phyloP scores from a whole-genome alignment of 1,140 invertebrate genomes.

The Pseudomyrmex gracilis region DNA sequence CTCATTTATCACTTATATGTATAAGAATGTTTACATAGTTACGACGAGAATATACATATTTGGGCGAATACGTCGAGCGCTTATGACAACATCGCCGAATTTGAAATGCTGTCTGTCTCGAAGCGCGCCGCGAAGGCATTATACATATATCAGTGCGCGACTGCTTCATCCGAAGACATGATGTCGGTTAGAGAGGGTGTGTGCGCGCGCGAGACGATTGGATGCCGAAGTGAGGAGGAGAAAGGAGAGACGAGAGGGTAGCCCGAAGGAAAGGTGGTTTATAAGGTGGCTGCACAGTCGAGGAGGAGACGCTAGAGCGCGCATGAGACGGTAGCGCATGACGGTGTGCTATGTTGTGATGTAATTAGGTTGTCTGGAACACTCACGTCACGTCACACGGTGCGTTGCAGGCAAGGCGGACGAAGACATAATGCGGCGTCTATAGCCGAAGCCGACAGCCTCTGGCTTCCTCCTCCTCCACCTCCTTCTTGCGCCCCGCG shows the following conservation, averaged over 20 bases:
- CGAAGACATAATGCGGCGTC: conserved; percentile 83
- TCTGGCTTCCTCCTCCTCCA: conserved; percentile 65
- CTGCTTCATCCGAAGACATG: conserved; percentile 55
- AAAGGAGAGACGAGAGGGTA: conserved; percentile 57
- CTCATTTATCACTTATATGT: no score
- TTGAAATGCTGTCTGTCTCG: conserved; percentile 33
- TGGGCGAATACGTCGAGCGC: background rate
- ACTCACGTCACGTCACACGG: conserved; percentile 84
- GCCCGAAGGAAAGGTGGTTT: conserved; percentile 63
- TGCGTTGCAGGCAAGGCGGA: conserved; percentile 78
- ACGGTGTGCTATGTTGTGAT: conserved; percentile 81
- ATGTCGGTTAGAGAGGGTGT: conserved; percentile 42
- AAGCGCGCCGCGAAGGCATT: background rate
- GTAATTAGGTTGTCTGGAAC: conserved; percentile 86
- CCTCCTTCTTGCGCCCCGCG: background rate
- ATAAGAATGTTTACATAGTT: no score
- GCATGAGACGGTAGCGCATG: conserved; percentile 65
- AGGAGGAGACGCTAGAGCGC: conserved; percentile 36
- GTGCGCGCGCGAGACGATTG: conserved; percentile 52
- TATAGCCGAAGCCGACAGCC: conserved; percentile 67
- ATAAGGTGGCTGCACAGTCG: conserved; percentile 53
- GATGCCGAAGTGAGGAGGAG: conserved; percentile 43
- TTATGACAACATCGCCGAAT: conserved; percentile 28
- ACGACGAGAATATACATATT: conserved; percentile 4
- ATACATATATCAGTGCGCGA: conserved; percentile 30